Conservation (phyloP, 2,113 vertebrate species). For the Thymallus thymallus region DNA sequence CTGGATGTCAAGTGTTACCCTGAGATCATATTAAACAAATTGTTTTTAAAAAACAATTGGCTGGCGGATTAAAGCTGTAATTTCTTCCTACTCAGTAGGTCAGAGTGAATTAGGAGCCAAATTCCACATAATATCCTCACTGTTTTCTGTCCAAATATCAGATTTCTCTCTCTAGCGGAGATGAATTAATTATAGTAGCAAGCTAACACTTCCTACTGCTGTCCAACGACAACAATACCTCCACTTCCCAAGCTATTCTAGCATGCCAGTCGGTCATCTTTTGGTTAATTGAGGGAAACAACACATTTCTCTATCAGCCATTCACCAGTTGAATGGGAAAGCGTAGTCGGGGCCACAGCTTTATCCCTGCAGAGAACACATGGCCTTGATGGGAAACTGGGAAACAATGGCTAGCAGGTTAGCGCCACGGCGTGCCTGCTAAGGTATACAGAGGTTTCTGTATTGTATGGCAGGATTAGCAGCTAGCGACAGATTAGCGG, state of each 20-base stretch:
- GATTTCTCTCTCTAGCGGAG: not conserved
- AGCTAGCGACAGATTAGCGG: not conserved
- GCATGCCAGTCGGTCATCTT: not conserved
- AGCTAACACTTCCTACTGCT: not conserved
- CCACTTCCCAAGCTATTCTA: too few relatives aligned
- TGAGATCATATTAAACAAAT: not conserved
- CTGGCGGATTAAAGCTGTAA: not conserved
- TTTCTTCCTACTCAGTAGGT: not conserved
- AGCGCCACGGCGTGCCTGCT: not conserved
- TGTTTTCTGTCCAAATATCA: not conserved
- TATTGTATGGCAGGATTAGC: slow-evolving; percentile 18
- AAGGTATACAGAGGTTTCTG: slow-evolving; percentile 7
- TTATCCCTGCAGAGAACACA: not conserved
- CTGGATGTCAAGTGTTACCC: too few relatives aligned
- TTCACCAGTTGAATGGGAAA: not conserved
- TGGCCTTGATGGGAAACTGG: not conserved
- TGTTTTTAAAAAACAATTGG: not conserved
- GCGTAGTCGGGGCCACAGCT: not conserved
- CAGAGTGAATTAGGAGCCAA: not conserved
- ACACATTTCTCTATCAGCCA: not conserved
- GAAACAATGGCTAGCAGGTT: slow-evolving; percentile 5
- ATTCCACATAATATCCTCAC: not conserved
- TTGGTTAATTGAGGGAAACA: not conserved
- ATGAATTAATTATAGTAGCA: not conserved
- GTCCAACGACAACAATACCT: too few relatives aligned